Conservation (phyloP, 1,140 invertebrate genomes). For the Papilio xuthus region DNA sequence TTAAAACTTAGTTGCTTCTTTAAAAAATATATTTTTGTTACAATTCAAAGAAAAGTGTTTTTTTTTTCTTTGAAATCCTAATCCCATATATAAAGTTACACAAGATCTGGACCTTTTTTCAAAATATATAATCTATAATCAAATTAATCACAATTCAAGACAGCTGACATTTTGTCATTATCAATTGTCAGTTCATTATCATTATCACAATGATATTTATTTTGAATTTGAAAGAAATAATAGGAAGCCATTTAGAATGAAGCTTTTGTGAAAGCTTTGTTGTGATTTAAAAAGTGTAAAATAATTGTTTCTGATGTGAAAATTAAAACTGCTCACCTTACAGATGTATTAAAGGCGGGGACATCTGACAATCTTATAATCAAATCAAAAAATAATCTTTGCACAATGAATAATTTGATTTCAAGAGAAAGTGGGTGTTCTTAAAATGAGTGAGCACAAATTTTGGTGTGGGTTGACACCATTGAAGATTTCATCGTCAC, state of each 20-base stretch:
- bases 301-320: not conserved
- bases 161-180: slow-evolving; percentile 2
- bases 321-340: not conserved
- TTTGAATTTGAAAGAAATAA: slow-evolving; percentile 29
- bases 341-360: not conserved
- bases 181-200: slow-evolving; percentile 5
- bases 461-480: slow-evolving; percentile 74
- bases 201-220: slow-evolving; percentile 27
- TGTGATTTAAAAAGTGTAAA: slow-evolving; percentile 4
- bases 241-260: not conserved
- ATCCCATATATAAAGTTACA: not conserved
- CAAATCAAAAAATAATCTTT: not conserved
- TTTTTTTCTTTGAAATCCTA: not conserved
- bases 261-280: not conserved
- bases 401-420: slow-evolving; percentile 59
- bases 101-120: not conserved
- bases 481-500: slow-evolving; percentile 61
- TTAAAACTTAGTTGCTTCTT: too few relatives aligned
- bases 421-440: slow-evolving; percentile 53
- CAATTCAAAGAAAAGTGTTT: not conserved
- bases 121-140: not conserved
- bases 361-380: not conserved
- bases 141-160: not conserved
- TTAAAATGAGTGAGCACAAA: slow-evolving; percentile 75
- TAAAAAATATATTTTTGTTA: not conserved